Base-by-base conservation (phyloP, 2,888 invertebrate genomes). In the Hermaeophaga mercurialis region DNA sequence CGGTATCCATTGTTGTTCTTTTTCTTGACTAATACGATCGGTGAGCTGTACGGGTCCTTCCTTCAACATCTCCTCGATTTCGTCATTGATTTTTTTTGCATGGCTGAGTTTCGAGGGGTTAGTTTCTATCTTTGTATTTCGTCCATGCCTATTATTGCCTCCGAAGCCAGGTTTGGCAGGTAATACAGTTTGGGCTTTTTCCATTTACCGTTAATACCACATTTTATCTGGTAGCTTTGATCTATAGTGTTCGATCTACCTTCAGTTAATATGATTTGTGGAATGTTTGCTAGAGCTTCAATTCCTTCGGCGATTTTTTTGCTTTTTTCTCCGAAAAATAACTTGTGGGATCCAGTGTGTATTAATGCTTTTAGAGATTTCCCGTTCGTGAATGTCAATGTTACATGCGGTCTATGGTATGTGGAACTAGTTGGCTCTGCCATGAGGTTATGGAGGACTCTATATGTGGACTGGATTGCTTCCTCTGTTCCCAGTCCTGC, bases 71-170 rank as follows among this genome's bases (percentile, higher is more conserved):
- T 44, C 36, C 22, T 39, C 57, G 3, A 61, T 45, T 54, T 61
- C 61, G 2, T 31, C 19, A 39, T 56, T 31, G 18, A 59, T 53
- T 0, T 55, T 22, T 11, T 36, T 31, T 33, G 65, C 59, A 65
- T 63, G 0, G 31, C 56, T 0, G 67, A 65, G 31, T 66, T 67
- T n/a, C 58, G 24, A 0, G 61, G 66, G 22, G 3, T 22, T 5
- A 22, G 9, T 28, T 8, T 9, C 28, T 8, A 28, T 9, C n/a
- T 2, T 28, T 28, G 28, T 28, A 28, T 5, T 9, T 3, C 28
- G 28, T 28, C 28, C 33, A 34, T 34, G 4, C 33, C 12, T 11
- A 34, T 12, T 34, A 34, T 34, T 34, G 33, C 33, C 4, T 34
- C 33, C 14, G 12, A 2, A 5, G 12, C 14, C 14, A 34, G 14